A percentile compares a stretch with the other conserved stretches of the same genome.
Conservation (phyloP, 1,140 invertebrate genomes). For the Melipona quadrifasciata region DNA sequence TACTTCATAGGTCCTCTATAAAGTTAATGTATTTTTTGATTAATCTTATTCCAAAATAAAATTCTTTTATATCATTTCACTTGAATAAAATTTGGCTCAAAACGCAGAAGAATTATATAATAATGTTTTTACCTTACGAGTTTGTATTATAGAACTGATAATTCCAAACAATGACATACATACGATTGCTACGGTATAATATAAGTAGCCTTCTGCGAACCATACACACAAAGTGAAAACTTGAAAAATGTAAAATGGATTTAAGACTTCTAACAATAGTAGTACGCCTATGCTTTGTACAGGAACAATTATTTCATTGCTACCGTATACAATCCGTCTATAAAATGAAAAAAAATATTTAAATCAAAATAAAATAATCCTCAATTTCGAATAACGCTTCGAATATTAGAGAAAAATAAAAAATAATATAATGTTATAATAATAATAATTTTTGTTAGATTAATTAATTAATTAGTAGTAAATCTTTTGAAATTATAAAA, state of each 20-base stretch:
- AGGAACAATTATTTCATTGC: conserved; percentile 91
- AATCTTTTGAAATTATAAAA: not conserved
- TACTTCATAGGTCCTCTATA: not conserved
- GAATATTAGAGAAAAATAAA: not conserved
- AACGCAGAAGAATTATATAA: not conserved
- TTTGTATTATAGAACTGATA: conserved; percentile 91
- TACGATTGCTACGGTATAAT: conserved; percentile 93
- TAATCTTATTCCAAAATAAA: not conserved
- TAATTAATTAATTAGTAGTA: not conserved
- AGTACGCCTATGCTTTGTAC: conserved; percentile 87
- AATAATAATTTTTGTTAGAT: not conserved
- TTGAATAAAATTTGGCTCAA: not conserved
- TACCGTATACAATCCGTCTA: conserved; percentile 89
- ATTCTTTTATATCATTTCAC: not conserved
- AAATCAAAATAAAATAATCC: not conserved
- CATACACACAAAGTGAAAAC: conserved; percentile 92
- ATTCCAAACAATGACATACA: conserved; percentile 94
- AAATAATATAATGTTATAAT: too few relatives aligned
- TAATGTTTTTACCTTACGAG: conserved; percentile 85
- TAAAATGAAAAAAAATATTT: conserved; percentile 24
- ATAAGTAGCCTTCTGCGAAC: conserved; percentile 91
- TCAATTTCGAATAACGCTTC: not conserved
- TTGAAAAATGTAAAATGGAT: conserved; percentile 98
- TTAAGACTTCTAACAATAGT: conserved; percentile 91
- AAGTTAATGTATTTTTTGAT: not conserved